These are phyloP conservation scores for Myotis findleyi DNA, from an alignment of 2,797 vertebrate species.

Conservation along the genomic window DNA sequence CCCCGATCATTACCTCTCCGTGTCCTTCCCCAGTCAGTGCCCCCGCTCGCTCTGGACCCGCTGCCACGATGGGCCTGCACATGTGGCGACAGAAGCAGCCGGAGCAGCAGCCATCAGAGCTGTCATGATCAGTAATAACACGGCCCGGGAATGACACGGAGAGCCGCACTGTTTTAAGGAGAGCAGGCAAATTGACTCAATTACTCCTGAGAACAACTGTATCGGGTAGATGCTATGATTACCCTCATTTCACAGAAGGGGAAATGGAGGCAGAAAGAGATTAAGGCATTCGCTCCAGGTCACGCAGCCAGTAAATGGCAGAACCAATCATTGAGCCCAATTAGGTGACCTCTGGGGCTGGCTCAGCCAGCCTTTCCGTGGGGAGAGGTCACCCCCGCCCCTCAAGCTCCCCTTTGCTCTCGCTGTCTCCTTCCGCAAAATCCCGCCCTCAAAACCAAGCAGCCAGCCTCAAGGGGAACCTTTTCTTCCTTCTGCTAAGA, in stretches of 20 bases:
- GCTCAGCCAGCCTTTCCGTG: not conserved
- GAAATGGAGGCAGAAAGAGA: not conserved
- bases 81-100: not conserved
- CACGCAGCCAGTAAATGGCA: not conserved
- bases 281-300: not conserved
- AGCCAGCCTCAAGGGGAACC: not conserved
- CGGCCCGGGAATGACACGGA: no score
- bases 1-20: not conserved
- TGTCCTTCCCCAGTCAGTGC: not conserved
- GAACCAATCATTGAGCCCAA: not conserved
- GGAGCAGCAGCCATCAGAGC: not conserved
- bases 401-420: no score
- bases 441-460: not conserved
- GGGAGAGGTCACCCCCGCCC: no score
- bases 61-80: not conserved
- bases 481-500: conserved; percentile 42
- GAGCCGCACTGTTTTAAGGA: not conserved
- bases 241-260: not conserved
- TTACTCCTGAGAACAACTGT: not conserved
- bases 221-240: not conserved
- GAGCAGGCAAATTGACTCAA: not conserved
- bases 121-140: not conserved
- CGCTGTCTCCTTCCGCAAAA: not conserved
- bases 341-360: not conserved
- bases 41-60: not conserved